Evolutionary conservation across 2,888 invertebrate genomes (phyloP).

Genomic region (Tipula helvola): DNA sequence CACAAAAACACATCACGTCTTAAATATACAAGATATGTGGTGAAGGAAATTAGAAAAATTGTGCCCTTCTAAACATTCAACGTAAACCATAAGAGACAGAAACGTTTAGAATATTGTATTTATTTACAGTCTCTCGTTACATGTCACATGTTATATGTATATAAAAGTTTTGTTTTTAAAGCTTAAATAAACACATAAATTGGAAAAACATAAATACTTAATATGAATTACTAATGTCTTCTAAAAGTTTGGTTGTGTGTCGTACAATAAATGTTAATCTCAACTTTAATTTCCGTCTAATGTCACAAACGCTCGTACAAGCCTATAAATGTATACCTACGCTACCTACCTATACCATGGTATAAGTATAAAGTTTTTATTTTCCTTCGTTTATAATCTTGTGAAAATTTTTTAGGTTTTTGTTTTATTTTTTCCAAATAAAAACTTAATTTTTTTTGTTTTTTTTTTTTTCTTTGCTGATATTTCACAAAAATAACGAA

Average conservation of each 20-base stretch:
- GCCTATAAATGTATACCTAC: not conserved
- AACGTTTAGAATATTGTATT: not conserved
- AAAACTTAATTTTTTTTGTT: no score
- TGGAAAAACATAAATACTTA: not conserved
- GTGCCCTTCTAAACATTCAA: not conserved
- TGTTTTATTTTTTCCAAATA: not conserved
- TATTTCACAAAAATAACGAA: not conserved
- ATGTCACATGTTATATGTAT: not conserved
- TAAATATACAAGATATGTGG: not conserved
- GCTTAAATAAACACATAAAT: not conserved
- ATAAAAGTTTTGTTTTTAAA: not conserved
- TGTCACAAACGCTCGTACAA: not conserved
- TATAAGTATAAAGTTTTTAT: not conserved
- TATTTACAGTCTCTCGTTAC: not conserved
- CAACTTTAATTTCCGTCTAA: not conserved
- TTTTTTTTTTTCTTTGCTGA: not conserved
- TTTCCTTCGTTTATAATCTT: not conserved
- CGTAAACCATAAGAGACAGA: not conserved
- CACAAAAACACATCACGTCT: not conserved
- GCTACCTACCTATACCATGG: not conserved
- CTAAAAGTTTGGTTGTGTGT: not conserved
- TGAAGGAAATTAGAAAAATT: not conserved
- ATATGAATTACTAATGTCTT: conserved; percentile 4
- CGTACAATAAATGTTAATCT: not conserved
- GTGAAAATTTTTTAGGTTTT: not conserved